Evolutionary conservation across 2,797 vertebrate species (phyloP).

Genomic region (Hafferia zeledoni): DNA sequence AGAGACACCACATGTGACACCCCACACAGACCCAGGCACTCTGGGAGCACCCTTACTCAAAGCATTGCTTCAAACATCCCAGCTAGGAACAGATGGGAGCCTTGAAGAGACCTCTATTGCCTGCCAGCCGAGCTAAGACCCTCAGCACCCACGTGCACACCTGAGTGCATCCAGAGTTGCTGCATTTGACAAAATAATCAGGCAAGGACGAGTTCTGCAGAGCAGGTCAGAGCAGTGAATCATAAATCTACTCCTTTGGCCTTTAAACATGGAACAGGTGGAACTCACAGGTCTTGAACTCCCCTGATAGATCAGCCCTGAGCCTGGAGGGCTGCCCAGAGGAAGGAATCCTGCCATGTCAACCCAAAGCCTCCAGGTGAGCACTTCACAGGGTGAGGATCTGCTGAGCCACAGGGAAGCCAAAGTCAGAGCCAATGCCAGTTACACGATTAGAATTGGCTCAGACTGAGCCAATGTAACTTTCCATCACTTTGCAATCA

Average conservation of each 20-base stretch:
- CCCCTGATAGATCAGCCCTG: not conserved
- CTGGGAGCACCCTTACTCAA: not conserved
- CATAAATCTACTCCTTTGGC: not conserved
- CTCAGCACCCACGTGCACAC: accelerated
- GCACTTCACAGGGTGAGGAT: not conserved
- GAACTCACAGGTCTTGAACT: not conserved
- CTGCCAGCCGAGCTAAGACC: not conserved
- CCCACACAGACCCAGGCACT: not conserved
- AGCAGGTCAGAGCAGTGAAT: not conserved
- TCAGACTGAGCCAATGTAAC: not conserved
- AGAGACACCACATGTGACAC: not conserved
- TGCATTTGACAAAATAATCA: not conserved
- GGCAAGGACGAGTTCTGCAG: not conserved
- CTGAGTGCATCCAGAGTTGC: accelerated
- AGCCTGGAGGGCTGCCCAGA: not conserved
- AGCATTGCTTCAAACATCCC: not conserved
- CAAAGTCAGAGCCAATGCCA: not conserved
- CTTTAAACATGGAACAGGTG: not conserved
- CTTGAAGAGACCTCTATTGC: not conserved
- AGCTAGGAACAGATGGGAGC: not conserved
- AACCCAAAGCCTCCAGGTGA: not conserved
- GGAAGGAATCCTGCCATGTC: not conserved
- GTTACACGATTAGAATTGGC: conserved; percentile 33
- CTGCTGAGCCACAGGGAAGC: not conserved
- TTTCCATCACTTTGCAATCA: conserved; percentile 1